Base-by-base conservation (phyloP, 2,113 vertebrate genomes). In the Odobenus rosmarus region DNA sequence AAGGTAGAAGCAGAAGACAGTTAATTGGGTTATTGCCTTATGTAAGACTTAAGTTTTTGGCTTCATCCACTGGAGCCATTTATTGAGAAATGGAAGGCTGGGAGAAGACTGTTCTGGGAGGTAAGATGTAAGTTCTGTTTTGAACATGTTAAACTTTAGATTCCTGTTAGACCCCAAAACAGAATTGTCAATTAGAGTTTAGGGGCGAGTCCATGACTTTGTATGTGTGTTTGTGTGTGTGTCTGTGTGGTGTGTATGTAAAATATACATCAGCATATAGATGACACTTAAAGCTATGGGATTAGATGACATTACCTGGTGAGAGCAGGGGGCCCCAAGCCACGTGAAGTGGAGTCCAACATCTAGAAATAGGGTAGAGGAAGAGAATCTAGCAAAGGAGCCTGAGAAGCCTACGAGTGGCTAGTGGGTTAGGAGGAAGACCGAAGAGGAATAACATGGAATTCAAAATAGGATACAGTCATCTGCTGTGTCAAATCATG, bases 91-190 rank as follows among this genome's bases (percentile, higher is more conserved):
- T 93, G n/a, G 19, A 90, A 96, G 28, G 2, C 24, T 94, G 31
- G 59, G 36, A 64, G 14, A 84, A 97, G 62, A 83, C 51, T 46
- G 21, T 55, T 55, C 26, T 62, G 23, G 51, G 31, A 94, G 51
- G 24, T 77, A 94, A 62, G 90, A 49, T 55, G 11, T n/a, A 89
- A 80, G 62, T 80, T 97, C 16, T 74, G 11, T 81, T 85, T 86
- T 76, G 33, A 89, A 42, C 39, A 49, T 53, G 19, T 42, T 80
- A 95, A 62, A 62, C 59, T 96, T 92, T 79, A 57, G 21, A 49
- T 92, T 95, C 21, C n/a, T 51, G 3, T 53, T 61, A 80, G 10
- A 84, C 33, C 86, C 28, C 23, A 59, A 81, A 89, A 33, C 74
- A 49, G 42, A 89, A 93, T 53, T 92, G 46, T 74, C 36, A 46